Base-by-base conservation (phyloP, 1,140 invertebrate species). In the Carcinoscorpius rotundicauda region DNA sequence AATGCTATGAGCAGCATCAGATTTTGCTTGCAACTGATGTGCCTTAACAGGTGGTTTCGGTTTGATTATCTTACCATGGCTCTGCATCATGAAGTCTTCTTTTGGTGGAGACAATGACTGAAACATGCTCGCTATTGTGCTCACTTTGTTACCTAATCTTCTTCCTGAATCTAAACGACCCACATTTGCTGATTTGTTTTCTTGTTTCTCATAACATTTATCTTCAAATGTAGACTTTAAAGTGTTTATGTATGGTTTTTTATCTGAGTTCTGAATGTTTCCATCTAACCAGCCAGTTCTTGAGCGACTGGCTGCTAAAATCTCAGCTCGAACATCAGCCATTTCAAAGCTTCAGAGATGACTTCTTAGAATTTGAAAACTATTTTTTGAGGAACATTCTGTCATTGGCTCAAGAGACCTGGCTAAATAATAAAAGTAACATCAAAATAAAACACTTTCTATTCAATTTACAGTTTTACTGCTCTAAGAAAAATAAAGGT, bases 131-230 rank as follows among this genome's bases (percentile, higher is more conserved):
- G 72, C 72, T 51, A 73, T 73, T 3, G 67, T 62, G 57, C 72
- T 73, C 4, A 73, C 72, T 70, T 71, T 72, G 52, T 64, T 68
- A 61, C 71, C 70, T 55, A 71, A 58, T 63, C 60, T 70, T 11
- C 71, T 61, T 3, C 60, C 58, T 58, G 67, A 48, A 61, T 68
- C 67, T 10, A 61, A 52, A 64, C 64, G 65, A 50, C 57, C 62
- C n/a, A 52, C 52, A 57, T 52, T 65, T 49, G 51, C 11, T 51
- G 62, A 62, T 80, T 75, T 70, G 72, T 70, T 68, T 82, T 81
- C 72, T 6, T 65, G 59, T 87, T 87, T 64, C 87, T 83, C 71
- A 5, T 88, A 85, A 10, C 11, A 61, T 58, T 64, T 67, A 52
- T 65, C 67, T 64, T 70, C 69, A 67, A 70, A 70, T 60, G 6